Percentiles rank a stretch among this genome's conserved stretches.
These are phyloP conservation scores for Aurelia coerulea DNA, from an alignment of 30 jellyfish, hydroid and myxozoan genomes.

Conservation along the genomic window DNA sequence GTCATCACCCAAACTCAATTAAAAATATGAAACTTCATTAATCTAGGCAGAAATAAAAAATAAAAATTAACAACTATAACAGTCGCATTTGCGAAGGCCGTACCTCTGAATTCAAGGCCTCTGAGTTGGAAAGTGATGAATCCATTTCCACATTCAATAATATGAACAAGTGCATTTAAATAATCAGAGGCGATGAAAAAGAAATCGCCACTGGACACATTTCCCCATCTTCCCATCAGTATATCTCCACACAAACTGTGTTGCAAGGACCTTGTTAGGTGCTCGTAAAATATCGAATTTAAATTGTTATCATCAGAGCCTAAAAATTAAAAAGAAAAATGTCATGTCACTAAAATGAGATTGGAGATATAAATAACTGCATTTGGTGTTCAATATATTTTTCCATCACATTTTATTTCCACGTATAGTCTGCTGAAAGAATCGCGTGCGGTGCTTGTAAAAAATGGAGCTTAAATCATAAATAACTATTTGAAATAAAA, in stretches of 20 bases:
- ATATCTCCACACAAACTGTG: slow-evolving; percentile 94
- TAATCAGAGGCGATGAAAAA: slow-evolving; percentile 92
- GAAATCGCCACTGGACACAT: slow-evolving; percentile 96
- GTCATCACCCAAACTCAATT: too few relatives aligned
- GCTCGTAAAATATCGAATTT: slow-evolving; percentile 96
- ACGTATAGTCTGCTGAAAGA: slow-evolving; percentile 85
- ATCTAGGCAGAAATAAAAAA: too few relatives aligned
- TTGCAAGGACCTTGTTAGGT: slow-evolving; percentile 92
- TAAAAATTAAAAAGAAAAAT: background rate
- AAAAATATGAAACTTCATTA: too few relatives aligned
- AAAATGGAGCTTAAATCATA: slow-evolving; percentile 87
- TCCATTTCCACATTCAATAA: slow-evolving; percentile 95
- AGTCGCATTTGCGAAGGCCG: too few relatives aligned
- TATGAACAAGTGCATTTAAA: slow-evolving; percentile 94
- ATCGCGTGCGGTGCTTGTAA: slow-evolving; percentile 89
- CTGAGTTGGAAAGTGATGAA: slow-evolving; percentile 94
- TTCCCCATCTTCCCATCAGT: slow-evolving; percentile 97
- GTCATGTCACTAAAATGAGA: too few relatives aligned
- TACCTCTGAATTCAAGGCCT: slow-evolving; percentile 97
- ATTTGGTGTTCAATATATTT: slow-evolving; percentile 12
- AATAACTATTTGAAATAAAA: slow-evolving; percentile 39
- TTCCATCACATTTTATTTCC: slow-evolving; percentile 82
- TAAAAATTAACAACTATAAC: too few relatives aligned
- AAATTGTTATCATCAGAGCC: slow-evolving; percentile 97
- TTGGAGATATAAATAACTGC: background rate